phyloP scores from a whole-genome alignment of 2,888 invertebrate species.

The Embidobia sp. region DNA sequence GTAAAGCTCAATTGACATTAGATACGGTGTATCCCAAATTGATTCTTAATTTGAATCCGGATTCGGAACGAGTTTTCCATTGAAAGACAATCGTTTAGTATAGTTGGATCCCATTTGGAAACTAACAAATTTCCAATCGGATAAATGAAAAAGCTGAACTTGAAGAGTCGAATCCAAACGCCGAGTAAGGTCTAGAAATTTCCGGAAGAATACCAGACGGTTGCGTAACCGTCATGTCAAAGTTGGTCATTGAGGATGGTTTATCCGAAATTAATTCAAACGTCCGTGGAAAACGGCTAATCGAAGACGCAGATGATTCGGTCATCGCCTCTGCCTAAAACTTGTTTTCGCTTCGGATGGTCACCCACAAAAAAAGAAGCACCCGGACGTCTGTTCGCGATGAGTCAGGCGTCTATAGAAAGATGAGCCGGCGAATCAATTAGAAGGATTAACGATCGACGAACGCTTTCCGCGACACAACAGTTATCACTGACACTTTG shows the following conservation, averaged over 20 bases:
- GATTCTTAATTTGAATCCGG: too few species aligned
- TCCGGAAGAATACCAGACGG: background rate
- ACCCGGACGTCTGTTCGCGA: slow-evolving; percentile 35
- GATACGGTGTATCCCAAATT: too few species aligned
- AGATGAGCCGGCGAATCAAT: slow-evolving; percentile 19
- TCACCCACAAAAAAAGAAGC: slow-evolving; percentile 34
- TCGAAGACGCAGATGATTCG: slow-evolving; percentile 26
- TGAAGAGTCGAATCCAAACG: too few species aligned
- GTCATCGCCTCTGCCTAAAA: slow-evolving; percentile 43
- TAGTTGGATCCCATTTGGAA: too few species aligned
- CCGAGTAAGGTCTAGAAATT: too few species aligned
- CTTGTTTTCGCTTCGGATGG: slow-evolving; percentile 38
- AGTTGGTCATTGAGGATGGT: background rate
- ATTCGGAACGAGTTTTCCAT: too few species aligned
- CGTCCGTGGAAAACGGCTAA: slow-evolving; percentile 1
- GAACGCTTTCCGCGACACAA: slow-evolving; percentile 9
- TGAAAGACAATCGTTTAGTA: too few species aligned
- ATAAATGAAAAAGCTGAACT: too few species aligned
- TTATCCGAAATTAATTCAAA: slow-evolving; percentile 9
- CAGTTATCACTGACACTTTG: slow-evolving; percentile 23
- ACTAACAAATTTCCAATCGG: too few species aligned
- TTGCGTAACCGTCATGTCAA: background rate
- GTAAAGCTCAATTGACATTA: too few species aligned
- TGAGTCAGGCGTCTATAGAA: slow-evolving; percentile 36
- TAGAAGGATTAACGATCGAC: slow-evolving; percentile 28